Evolutionary conservation across 2,888 invertebrate species (phyloP).

Genomic region (Fragum whitleyi): DNA sequence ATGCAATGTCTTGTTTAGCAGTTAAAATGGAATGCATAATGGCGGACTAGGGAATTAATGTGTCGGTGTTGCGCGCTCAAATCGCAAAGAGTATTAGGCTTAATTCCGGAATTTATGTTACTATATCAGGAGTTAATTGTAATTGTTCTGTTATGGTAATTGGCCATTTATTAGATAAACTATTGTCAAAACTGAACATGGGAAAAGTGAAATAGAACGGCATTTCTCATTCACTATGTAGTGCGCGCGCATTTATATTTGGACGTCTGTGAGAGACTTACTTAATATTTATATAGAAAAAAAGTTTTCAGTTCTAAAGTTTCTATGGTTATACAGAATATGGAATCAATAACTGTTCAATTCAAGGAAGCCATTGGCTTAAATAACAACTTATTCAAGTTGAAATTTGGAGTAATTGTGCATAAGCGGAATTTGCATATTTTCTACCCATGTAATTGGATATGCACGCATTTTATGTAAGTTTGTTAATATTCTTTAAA

Average conservation of each 20-base stretch:
- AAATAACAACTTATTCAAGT: no score
- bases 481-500: background rate
- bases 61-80: background rate
- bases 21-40: conserved; percentile 1
- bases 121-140: background rate
- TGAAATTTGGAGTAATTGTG: no score
- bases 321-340: no score
- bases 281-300: background rate
- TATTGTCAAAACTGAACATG: background rate
- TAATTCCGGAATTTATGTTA: conserved; percentile 1
- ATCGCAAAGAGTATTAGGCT: no score
- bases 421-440: background rate
- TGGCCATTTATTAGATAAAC: background rate
- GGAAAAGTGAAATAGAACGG: no score
- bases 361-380: no score
- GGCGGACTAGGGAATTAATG: background rate
- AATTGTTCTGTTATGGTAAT: background rate
- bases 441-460: conserved; percentile 18
- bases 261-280: background rate
- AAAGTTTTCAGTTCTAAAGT: no score
- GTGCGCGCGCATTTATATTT: background rate
- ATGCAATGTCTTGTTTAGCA: conserved; percentile 6
- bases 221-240: background rate
- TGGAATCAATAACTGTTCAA: no score
- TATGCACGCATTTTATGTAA: conserved; percentile 17